A percentile compares a stretch with the other conserved stretches of the same genome.
Conservation (phyloP, 2,888 invertebrate species). For the Drosophila antonietae region DNA sequence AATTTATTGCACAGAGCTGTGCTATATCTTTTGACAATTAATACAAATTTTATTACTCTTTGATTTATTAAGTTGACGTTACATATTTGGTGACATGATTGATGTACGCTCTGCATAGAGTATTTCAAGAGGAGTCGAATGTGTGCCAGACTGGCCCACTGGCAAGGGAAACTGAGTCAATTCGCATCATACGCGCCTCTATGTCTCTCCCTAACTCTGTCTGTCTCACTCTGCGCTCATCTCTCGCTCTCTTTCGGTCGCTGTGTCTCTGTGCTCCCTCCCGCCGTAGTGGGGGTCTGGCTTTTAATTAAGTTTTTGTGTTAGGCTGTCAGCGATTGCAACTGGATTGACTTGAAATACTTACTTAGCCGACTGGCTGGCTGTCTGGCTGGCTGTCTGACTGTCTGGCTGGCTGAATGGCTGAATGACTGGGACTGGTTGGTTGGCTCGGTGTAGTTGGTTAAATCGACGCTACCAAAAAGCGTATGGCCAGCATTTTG, state of each 20-base stretch:
- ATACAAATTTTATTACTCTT: not conserved
- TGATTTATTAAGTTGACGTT: not conserved
- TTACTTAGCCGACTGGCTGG: slow-evolving; percentile 32
- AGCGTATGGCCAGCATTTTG: slow-evolving; percentile 69
- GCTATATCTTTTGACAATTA: not conserved
- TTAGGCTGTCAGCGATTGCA: slow-evolving; percentile 61
- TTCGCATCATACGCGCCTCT: slow-evolving; percentile 4
- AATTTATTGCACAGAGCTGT: not conserved
- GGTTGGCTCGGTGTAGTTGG: slow-evolving; percentile 16
- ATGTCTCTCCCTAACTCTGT: slow-evolving; percentile 3
- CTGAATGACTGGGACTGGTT: slow-evolving; percentile 6
- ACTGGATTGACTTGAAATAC: slow-evolving; percentile 73
- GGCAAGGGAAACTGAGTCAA: slow-evolving; percentile 31
- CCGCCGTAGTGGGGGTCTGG: slow-evolving; percentile 17
- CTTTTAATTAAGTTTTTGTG: slow-evolving; percentile 70
- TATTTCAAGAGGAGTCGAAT: slow-evolving; percentile 22
- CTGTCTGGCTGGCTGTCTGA: not conserved
- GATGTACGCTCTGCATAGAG: not conserved
- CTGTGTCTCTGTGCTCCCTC: not conserved
- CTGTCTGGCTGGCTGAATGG: not conserved
- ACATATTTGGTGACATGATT: not conserved
- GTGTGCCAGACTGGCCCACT: slow-evolving; percentile 32
- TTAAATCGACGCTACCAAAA: slow-evolving; percentile 57
- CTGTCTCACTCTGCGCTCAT: not conserved
- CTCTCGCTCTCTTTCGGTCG: not conserved